Evolutionary conservation across 1,140 invertebrate genomes (phyloP), one percentile per base, ranked within the genome.

Genomic region (Macrocentrus cingulum): DNA sequence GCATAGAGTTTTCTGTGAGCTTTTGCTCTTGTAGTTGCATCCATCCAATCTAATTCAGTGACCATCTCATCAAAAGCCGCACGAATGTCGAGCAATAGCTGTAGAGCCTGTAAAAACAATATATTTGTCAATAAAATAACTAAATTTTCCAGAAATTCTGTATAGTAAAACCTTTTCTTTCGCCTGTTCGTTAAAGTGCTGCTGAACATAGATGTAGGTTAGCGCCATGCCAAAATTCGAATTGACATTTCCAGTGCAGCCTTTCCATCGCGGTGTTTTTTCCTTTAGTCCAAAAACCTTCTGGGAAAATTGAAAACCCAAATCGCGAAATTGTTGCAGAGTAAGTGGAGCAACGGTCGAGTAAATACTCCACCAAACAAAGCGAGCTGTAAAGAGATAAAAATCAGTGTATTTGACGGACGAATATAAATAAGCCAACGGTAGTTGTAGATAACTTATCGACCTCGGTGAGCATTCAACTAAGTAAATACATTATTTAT

Each of bases 171-270:
- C 89, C 79, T 87, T 88, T 64, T 87, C 79, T 62, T 87, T 83
- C 0, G 86, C 83, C 23, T 81, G 74, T 36, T 86, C 81, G 62
- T 90, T 85, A 67, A 92, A 91, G 67, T 89, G 83, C 59, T 81
- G 80, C 52, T 84, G 79, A 1, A 91, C 86, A 69, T 91, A 93
- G n/a, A 91, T 69, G 44, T 88, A 84, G 59, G 88, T 90, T 1
- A 92, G 80, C 4, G 90, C 89, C 74, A 90, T 87, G 6, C 90
- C 90, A 70, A 92, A 88, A 66, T 89, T 88, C 8, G 88, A 84
- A 66, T 90, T 91, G 6, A 89, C 88, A 63, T 88, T 88, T 46
- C 81, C 83, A 0, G 89, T 85, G 76, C 91, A 92, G 19, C 81
- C 82, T 70, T 87, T 86, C 89, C 88, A 91, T 49, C 88, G 71